phyloP scores from a whole-genome alignment of 2,797 vertebrate genomes.

The Acipenser ruthenus region DNA sequence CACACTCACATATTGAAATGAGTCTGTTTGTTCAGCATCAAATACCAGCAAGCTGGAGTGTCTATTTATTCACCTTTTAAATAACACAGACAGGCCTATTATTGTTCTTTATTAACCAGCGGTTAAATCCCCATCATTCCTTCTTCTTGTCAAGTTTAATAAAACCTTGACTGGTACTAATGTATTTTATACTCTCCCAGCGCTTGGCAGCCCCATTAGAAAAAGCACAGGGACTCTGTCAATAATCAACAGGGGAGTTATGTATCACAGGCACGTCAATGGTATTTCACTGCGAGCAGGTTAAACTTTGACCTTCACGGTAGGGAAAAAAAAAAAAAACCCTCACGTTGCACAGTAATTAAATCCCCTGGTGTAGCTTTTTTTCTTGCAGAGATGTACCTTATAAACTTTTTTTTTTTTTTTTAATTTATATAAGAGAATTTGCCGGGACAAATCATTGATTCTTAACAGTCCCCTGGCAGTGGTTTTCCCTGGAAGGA shows the following conservation, averaged over 20 bases:
- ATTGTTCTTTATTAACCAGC: constrained; percentile 22
- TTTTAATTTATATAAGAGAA: constrained; percentile 69
- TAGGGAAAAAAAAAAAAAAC: constrained; percentile 32
- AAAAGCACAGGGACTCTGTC: constrained; percentile 25
- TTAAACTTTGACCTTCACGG: constrained; percentile 34
- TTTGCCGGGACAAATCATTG: constrained; percentile 61
- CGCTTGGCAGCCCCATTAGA: constrained; percentile 16
- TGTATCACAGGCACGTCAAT: constrained; percentile 18
- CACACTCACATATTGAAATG: background rate
- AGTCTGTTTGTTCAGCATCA: background rate
- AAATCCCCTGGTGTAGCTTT: constrained; percentile 27
- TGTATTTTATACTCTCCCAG: background rate
- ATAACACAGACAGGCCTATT: constrained; percentile 14
- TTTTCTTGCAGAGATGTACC: constrained; percentile 12
- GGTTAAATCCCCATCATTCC: constrained; percentile 24
- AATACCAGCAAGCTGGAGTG: background rate
- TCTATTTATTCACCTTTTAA: constrained; percentile 16
- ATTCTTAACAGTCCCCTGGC: constrained; percentile 41
- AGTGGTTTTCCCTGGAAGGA: constrained; percentile 29
- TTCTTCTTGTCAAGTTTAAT: constrained; percentile 27
- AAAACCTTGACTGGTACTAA: constrained; percentile 10
- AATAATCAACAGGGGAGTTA: constrained; percentile 35
- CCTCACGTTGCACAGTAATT: constrained; percentile 38
- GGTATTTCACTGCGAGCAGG: constrained; percentile 13
- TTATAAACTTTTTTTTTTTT: constrained; percentile 9